Percentiles rank a stretch among this genome's conserved stretches.
phyloP scores from a whole-genome alignment of 2,888 invertebrate genomes.

The Synergus itoensis region DNA sequence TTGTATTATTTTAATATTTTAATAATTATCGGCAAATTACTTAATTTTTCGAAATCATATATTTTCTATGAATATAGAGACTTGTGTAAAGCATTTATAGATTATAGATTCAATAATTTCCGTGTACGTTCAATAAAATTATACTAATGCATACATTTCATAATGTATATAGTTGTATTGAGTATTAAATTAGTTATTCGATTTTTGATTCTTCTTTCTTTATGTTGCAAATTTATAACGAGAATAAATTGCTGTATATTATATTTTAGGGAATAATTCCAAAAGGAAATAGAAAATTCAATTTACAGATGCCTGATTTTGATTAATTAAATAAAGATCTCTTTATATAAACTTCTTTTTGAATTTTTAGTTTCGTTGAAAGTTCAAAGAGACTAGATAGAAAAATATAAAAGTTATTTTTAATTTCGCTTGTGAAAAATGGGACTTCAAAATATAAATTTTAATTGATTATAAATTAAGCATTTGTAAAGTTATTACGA shows the following conservation, averaged over 20 bases:
- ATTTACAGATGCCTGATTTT: constrained; percentile 14
- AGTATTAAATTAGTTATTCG: constrained; percentile 2
- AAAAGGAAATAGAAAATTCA: neutral
- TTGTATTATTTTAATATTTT: constrained; percentile 12
- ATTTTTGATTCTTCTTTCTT: constrained; percentile 1
- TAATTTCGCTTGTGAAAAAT: neutral
- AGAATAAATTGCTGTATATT: constrained; percentile 19
- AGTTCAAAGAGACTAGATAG: neutral
- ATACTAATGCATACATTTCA: constrained; percentile 18
- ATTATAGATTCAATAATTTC: constrained; percentile 19
- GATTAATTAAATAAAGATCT: constrained; percentile 7
- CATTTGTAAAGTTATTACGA: neutral
- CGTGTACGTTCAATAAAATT: constrained; percentile 34
- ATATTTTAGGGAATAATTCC: neutral
- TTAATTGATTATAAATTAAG: constrained; percentile 24
- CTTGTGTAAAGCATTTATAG: constrained; percentile 36
- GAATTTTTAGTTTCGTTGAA: neutral
- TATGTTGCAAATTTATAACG: neutral
- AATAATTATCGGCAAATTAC: constrained; percentile 9
- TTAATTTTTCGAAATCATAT: constrained; percentile 9
- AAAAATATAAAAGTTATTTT: constrained; percentile 4
- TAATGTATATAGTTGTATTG: neutral
- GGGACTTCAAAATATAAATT: neutral
- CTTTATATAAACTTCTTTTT: neutral
- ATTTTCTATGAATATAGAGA: neutral